These are phyloP conservation scores for Nannobrachium achirus DNA, from an alignment of 2,113 vertebrate species.

Conservation along the genomic window DNA sequence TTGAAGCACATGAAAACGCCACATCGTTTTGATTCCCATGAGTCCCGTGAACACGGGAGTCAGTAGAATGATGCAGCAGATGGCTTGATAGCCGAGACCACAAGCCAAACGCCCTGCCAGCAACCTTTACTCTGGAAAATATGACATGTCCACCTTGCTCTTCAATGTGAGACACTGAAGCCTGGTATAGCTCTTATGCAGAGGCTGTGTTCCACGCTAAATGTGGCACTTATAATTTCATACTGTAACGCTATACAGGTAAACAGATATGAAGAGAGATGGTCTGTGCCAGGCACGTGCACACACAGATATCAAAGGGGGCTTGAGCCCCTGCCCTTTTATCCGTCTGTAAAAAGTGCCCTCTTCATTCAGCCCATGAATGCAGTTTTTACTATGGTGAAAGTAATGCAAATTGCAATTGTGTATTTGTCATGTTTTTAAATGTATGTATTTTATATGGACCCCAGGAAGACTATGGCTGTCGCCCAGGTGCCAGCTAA, in stretches of 20 bases:
- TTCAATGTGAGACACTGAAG: constrained; percentile 8
- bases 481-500: no score
- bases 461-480: no score
- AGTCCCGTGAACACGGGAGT: constrained; percentile 45
- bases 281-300: constrained; percentile 31
- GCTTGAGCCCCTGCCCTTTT: no score
- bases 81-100: constrained; percentile 48
- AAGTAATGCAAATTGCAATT: no score
- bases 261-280: constrained; percentile 43
- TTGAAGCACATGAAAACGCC: constrained; percentile 42
- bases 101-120: constrained; percentile 52
- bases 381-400: no score
- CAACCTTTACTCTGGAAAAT: constrained; percentile 45
- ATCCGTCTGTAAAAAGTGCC: no score
- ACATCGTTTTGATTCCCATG: constrained; percentile 57
- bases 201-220: constrained; percentile 1
- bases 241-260: constrained; percentile 55
- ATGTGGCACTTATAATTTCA: constrained; percentile 40
- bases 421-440: no score
- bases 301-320: no score
- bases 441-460: no score
- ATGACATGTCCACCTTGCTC: no score
- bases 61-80: constrained; percentile 53
- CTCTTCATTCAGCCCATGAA: no score
- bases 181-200: constrained; percentile 49